A percentile compares a stretch with the other conserved stretches of the same genome.
phyloP scores from a whole-genome alignment of 2,113 vertebrate species.

The Columbina picui region DNA sequence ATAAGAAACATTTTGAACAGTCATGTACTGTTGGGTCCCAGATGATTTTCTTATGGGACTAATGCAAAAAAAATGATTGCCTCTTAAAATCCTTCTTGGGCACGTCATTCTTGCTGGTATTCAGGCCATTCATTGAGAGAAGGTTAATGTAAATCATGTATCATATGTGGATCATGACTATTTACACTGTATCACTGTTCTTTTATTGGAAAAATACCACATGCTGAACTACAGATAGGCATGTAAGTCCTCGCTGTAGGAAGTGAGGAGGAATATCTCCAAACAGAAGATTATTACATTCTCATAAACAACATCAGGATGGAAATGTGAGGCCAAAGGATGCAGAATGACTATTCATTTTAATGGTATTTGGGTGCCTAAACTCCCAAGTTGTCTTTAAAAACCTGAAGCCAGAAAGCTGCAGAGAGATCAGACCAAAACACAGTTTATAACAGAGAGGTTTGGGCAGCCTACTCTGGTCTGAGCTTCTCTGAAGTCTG shows the following conservation, averaged over 20 bases:
- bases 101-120: neutral
- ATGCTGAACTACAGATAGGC: neutral
- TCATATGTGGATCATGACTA: neutral
- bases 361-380: neutral
- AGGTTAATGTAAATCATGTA: neutral
- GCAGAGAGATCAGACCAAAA: neutral
- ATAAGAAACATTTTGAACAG: constrained; percentile 34
- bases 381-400: neutral
- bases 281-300: neutral
- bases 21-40: neutral
- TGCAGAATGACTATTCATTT: neutral
- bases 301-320: neutral
- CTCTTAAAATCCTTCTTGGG: constrained; percentile 24
- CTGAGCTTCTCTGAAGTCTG: neutral
- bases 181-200: neutral
- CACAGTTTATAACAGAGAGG: neutral
- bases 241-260: neutral
- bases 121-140: neutral
- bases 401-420: neutral
- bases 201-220: neutral
- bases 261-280: neutral
- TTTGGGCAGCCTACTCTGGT: neutral
- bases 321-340: neutral
- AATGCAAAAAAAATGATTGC: neutral
- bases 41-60: constrained; percentile 11